Conservation (phyloP, 2,888 invertebrate genomes). For the Phengaris arion region DNA sequence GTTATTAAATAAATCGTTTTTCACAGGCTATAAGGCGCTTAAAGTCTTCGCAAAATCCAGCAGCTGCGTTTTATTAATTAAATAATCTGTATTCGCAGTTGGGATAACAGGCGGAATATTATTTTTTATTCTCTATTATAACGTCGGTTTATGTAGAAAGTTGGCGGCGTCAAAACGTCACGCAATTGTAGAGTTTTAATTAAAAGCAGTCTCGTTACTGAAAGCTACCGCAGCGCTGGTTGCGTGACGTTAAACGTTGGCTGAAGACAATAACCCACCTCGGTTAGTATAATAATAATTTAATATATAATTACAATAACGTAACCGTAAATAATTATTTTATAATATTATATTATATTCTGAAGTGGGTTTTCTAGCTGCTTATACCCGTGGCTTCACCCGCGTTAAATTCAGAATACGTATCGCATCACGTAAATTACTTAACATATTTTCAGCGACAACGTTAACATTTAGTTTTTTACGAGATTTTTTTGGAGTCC, state of each 20-base stretch:
- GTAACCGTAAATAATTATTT: too few species aligned
- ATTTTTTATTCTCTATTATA: neutral
- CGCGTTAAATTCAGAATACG: too few species aligned
- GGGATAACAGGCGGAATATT: neutral
- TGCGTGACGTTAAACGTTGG: neutral
- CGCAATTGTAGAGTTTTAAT: slow-evolving; percentile 4
- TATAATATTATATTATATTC: too few species aligned
- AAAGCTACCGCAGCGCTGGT: neutral
- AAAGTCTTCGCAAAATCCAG: neutral
- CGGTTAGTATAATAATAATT: neutral
- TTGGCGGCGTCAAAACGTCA: neutral
- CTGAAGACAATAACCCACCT: neutral
- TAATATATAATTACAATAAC: neutral
- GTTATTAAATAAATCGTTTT: neutral
- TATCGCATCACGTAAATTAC: too few species aligned
- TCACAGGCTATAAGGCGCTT: neutral
- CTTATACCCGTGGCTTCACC: too few species aligned
- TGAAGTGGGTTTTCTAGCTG: too few species aligned
- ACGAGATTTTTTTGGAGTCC: too few species aligned
- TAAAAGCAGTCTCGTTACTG: slow-evolving; percentile 7
- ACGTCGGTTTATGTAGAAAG: neutral
- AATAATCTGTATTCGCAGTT: neutral
- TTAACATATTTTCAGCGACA: too few species aligned
- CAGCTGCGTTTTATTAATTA: slow-evolving; percentile 6
- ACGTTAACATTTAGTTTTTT: too few species aligned